Base-by-base conservation (phyloP, 2,888 invertebrate genomes). In the Cotesia congregata region DNA sequence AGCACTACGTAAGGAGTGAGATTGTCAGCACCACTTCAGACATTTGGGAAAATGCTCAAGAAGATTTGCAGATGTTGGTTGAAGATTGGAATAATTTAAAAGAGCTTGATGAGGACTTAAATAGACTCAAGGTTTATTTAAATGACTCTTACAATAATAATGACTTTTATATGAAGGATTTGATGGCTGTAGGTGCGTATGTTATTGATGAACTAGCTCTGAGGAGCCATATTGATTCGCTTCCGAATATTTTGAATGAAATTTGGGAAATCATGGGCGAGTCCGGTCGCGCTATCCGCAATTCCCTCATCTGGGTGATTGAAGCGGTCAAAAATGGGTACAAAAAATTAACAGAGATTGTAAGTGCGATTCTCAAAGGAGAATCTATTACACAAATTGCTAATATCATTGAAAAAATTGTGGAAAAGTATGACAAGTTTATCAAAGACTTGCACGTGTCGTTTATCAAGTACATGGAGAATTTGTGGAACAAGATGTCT, bases 191-290 rank as follows among this genome's bases (percentile, higher is more conserved):
- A 76, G 93, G 93, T 0, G 90, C 94, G 61, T 93, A 93, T 72
- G 91, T 95, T 1, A 89, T 95, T 65, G 95, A 96, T 82, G 95
- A 96, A 86, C 91, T 96, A 86, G 94, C 96, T 0, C 91, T 96
- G 68, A 91, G 94, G 77, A 93, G 94, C 78, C 95, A 95, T 86
- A 92, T 96, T 81, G 94, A 95, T 83, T 94, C 94, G 0, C 86
- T 96, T 72, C 96, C 96, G 0, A 94, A 94, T 68, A 95, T 96
- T 38, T 91, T 96, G 0, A 94, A 94, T 69, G 96, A 96, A 87
- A 92, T 96, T 85, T 95, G 95, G 95, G 94, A 95, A 5, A 93
- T 95, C 83, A 95, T 96, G 95, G 96, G 96, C 0, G 95, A 95
- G 74, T 95, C 96, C 0, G 95, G 95, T 6, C 92, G 94, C 81